A percentile compares a stretch with the other conserved stretches of the same genome.
Conservation (phyloP, 2,888 invertebrate genomes). For the Hydrotaea diabolus region DNA sequence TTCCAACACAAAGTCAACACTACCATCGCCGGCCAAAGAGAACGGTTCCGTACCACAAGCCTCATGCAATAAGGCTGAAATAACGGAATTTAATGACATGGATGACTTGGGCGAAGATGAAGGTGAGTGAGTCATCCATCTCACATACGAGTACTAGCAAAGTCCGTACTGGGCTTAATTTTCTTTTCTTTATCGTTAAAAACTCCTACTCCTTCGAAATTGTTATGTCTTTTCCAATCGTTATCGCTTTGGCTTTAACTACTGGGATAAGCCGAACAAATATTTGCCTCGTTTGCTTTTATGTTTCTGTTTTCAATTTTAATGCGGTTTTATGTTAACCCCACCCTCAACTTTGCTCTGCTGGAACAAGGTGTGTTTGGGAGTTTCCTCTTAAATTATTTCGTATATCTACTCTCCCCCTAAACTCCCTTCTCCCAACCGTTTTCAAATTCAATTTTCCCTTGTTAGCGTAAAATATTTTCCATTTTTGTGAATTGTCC, state of each 20-base stretch:
- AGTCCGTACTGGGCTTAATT: background rate
- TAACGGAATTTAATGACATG: conserved; percentile 75
- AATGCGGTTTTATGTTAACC: conserved; percentile 28
- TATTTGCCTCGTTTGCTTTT: conserved; percentile 22
- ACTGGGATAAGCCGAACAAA: background rate
- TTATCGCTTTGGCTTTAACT: background rate
- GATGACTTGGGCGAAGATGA: conserved; percentile 73
- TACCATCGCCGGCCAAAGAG: conserved; percentile 65
- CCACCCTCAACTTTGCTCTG: conserved; percentile 14
- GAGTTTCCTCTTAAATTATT: conserved; percentile 24
- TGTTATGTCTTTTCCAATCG: background rate
- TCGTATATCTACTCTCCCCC: background rate
- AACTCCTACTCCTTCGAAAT: background rate
- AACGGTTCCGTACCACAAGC: conserved; percentile 63
- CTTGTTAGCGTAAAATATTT: conserved; percentile 50
- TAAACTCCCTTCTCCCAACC: background rate
- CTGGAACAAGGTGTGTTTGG: conserved; percentile 7
- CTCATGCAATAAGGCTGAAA: conserved; percentile 75
- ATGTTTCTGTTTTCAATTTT: conserved; percentile 22
- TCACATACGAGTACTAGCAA: background rate
- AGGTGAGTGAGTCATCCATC: conserved; percentile 72
- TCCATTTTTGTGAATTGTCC: conserved; percentile 3
- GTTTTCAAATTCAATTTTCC: conserved; percentile 43
- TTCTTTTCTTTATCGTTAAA: background rate
- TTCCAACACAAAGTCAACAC: conserved; percentile 51